These are phyloP conservation scores for Epirrhoe tristata DNA, from an alignment of 2,888 invertebrate species.

Conservation along the genomic window DNA sequence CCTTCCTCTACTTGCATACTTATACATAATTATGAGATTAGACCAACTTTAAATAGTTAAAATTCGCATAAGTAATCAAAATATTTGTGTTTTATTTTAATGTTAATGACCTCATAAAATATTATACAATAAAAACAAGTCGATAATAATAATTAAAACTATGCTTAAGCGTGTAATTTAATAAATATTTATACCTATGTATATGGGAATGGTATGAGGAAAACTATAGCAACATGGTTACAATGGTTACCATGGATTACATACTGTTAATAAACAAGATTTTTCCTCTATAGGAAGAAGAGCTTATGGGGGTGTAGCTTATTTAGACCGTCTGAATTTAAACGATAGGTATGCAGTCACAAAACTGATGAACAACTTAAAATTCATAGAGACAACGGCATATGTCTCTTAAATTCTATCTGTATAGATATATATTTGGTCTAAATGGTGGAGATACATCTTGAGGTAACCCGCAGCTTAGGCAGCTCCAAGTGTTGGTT, in stretches of 20 bases:
- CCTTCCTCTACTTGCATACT: no score
- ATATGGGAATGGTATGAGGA: conserved; percentile 18
- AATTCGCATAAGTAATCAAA: neutral
- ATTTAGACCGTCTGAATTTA: no score
- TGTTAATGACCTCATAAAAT: neutral
- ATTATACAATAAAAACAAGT: neutral
- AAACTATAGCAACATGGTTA: neutral
- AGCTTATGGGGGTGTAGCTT: no score
- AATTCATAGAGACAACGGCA: no score
- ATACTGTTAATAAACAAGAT: neutral
- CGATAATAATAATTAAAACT: neutral
- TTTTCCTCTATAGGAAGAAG: neutral
- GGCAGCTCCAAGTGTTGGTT: no score
- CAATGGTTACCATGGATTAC: conserved; percentile 1
- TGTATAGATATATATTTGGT: no score
- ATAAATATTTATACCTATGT: conserved; percentile 11
- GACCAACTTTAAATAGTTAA: neutral
- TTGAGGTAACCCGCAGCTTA: no score
- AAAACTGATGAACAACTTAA: no score
- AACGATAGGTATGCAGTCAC: no score
- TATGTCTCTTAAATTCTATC: no score
- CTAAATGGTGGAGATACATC: no score
- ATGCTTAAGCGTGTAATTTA: neutral
- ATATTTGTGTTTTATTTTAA: neutral
- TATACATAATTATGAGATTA: neutral